Evolutionary conservation across 2,113 vertebrate species (phyloP).

Genomic region (Crotophaga sulcirostris): DNA sequence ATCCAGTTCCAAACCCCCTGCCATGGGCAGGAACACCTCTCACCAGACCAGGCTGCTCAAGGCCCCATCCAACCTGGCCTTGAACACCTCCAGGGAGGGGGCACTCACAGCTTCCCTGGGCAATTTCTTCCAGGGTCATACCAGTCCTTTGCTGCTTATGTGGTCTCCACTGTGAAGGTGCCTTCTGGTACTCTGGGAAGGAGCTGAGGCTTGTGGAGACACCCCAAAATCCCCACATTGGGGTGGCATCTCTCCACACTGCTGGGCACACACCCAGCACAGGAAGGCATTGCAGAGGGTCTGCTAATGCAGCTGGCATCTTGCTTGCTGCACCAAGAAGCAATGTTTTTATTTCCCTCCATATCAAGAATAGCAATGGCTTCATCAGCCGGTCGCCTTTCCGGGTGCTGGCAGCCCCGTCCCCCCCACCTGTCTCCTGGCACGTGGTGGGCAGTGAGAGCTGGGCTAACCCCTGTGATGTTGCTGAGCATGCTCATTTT

Average conservation of each 20-base stretch:
- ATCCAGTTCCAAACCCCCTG: no score
- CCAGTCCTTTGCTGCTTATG: not conserved
- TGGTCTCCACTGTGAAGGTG: not conserved
- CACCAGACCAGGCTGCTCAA: no score
- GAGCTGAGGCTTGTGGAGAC: rapidly evolving
- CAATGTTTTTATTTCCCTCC: not conserved
- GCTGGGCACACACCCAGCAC: rapidly evolving
- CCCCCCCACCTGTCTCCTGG: not conserved
- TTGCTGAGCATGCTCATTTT: not conserved
- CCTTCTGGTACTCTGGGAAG: rapidly evolving
- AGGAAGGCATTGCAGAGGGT: rapidly evolving
- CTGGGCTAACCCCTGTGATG: rapidly evolving
- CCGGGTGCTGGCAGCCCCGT: rapidly evolving
- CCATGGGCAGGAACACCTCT: no score
- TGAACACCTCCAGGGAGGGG: no score
- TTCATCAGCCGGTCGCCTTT: rapidly evolving
- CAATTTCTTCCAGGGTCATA: no score
- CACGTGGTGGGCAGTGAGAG: rapidly evolving
- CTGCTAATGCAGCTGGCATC: not conserved
- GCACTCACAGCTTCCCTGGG: no score
- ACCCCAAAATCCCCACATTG: rapidly evolving
- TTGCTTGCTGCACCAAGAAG: not conserved
- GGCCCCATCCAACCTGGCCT: no score
- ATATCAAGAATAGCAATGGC: rapidly evolving
- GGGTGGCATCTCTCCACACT: not conserved